Evolutionary conservation across 2,888 invertebrate species (phyloP), one percentile per base, ranked within the genome.

Genomic region (Girardia tigrina): DNA sequence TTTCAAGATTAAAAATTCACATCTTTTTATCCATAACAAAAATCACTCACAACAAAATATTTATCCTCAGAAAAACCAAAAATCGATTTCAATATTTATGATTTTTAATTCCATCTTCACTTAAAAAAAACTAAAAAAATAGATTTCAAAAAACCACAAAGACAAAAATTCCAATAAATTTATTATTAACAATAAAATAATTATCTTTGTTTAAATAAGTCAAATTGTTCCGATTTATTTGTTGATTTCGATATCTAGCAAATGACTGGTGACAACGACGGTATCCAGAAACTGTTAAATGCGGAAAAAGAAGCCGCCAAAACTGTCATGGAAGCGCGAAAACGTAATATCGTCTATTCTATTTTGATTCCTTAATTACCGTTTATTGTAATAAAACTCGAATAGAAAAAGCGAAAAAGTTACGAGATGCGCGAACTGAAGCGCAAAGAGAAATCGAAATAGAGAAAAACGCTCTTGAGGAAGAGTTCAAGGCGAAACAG

Each of bases 221-320:
- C 23, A 56, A 56, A 12, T 6, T 8, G 23, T 56, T 56, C 56
- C 56, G n/a, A n/a, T 8, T 56, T 56, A 56, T 56, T 56, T 56
- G 56, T 56, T 56, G n/a, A 56, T 56, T 56, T 56, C 23, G n/a
- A 56, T n/a, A n/a, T n/a, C n/a, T n/a, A n/a, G n/a, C n/a, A 56
- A 56, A 56, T 56, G 56, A 56, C 56, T 23, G 23, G 56, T 56
- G 56, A 56, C n/a, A 56, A 56, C n/a, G 56, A 56, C 23, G 56
- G 56, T 16, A 56, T 56, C 23, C 56, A 56, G n/a, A 56, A 56
- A n/a, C 23, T 56, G 23, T 23, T 56, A 8, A 23, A n/a, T 8
- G 56, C 56, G 6, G 56, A 56, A 56, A 56, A 56, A n/a, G 56
- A 56, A 56, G 56, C 56, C 4, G 56, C 56, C 8, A 56, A 56